These are phyloP conservation scores for Tortrix viridana DNA, from an alignment of 2,888 invertebrate genomes.

Conservation along the genomic window DNA sequence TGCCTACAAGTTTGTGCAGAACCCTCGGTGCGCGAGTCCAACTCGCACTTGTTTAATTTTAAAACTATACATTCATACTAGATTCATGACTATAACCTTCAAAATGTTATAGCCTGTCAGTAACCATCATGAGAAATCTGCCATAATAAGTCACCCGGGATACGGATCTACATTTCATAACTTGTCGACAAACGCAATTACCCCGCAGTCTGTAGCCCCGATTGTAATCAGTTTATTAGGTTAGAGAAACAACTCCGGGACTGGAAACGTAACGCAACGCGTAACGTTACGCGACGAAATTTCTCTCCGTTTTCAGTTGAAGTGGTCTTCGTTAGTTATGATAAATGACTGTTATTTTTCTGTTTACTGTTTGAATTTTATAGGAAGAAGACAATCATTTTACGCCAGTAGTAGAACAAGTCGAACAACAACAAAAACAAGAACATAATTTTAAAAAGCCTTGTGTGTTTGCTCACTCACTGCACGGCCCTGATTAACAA, in stretches of 20 bases:
- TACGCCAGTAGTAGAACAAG: no score
- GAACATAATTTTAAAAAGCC: no score
- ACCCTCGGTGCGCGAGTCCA: no score
- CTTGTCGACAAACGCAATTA: conserved; percentile 34
- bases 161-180: conserved; percentile 33
- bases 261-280: conserved; percentile 14
- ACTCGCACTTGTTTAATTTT: no score
- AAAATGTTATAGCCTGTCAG: conserved; percentile 24
- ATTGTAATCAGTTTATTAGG: conserved; percentile 35
- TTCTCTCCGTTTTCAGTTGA: neutral
- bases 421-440: no score
- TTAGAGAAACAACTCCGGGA: conserved; percentile 18
- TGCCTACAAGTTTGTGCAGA: no score
- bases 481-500: no score
- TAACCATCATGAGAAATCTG: conserved; percentile 21
- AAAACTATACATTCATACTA: no score
- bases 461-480: no score
- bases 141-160: conserved; percentile 1
- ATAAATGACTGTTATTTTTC: neutral
- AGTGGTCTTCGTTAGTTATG: neutral
- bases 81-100: neutral
- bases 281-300: neutral
- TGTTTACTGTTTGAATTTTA: neutral
- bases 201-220: conserved; percentile 13
- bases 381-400: no score